Conservation (phyloP, 2,113 vertebrate genomes). For the Pandion haliaetus region DNA sequence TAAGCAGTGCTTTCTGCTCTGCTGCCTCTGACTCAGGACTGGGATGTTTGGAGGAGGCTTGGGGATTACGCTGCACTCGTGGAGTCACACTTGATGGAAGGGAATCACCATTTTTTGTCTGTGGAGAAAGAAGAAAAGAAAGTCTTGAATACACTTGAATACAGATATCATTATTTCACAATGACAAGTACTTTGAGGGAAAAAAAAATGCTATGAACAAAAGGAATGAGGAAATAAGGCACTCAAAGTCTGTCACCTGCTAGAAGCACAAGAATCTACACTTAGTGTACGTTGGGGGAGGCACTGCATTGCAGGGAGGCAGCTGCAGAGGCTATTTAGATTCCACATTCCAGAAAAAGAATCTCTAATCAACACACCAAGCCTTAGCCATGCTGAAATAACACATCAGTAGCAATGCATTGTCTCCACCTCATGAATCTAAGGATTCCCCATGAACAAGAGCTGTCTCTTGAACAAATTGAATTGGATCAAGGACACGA, state of each 20-base stretch:
- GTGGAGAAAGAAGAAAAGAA: background rate
- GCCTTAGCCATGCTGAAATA: background rate
- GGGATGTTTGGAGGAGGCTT: slow-evolving; percentile 77
- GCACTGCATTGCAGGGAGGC: slow-evolving; percentile 25
- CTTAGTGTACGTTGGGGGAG: background rate
- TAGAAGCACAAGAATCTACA: background rate
- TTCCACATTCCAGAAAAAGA: background rate
- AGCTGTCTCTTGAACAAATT: background rate
- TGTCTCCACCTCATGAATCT: background rate
- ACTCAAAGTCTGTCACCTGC: background rate
- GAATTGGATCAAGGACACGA: background rate
- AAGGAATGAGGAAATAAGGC: background rate
- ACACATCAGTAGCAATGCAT: background rate
- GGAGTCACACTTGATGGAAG: slow-evolving; percentile 78
- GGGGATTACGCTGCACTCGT: slow-evolving; percentile 75
- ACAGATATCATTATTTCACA: background rate
- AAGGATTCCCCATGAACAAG: background rate
- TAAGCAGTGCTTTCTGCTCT: slow-evolving; percentile 86
- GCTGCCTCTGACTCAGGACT: slow-evolving; percentile 82
- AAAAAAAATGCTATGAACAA: background rate
- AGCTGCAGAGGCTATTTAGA: background rate
- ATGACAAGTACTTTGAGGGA: background rate
- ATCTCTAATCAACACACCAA: background rate
- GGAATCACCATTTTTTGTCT: slow-evolving; percentile 91
- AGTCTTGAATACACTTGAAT: background rate